Base-by-base conservation (phyloP, 1,140 invertebrate genomes). In the Papilio polytes region DNA sequence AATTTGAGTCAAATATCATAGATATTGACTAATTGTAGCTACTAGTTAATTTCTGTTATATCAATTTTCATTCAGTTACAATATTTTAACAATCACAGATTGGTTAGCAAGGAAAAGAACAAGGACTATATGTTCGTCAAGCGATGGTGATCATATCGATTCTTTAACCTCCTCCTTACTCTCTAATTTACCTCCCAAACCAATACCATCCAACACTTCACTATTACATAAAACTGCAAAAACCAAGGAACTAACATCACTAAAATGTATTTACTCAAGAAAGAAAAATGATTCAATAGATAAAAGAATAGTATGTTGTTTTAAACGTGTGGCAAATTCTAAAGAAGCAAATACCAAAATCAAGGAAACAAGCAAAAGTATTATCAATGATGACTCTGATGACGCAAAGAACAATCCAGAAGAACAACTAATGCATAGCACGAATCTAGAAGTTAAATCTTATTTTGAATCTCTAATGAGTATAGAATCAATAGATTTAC, bases 371-470 rank as follows among this genome's bases (percentile, higher is more conserved):
- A 56, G 18, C 53, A 56, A 3, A 59, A 31, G 46, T 15, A 15
- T 7, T 13, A 73, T 66, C 72, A 79, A 63, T 74, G n/a, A 78
- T 83, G 46, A 84, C 82, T n/a, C 82, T 31, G 56, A 82, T 10
- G 22, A 81, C 20, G 86, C 85, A 36, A 74, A 80, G 12, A 74
- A 82, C 51, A 85, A 82, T 22, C 83, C 87, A 15, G 70, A 79
- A 63, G 90, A 92, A 83, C 87, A 86, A 70, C 87, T 88, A 80
- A 84, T 86, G 26, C 81, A 85, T 36, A 87, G 84, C 48, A 89
- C 89, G 2, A 88, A 91, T 56, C 78, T 91, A 76, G 86, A 87
- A 4, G 51, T 70, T 59, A 81, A 41, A 78, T 83, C 82, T 31
- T 78, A 74, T 44, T 44, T 82, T 13, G 74, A 85, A 51, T 83